Conservation (phyloP, 2,113 vertebrate genomes). For the Tamias sibiricus region DNA sequence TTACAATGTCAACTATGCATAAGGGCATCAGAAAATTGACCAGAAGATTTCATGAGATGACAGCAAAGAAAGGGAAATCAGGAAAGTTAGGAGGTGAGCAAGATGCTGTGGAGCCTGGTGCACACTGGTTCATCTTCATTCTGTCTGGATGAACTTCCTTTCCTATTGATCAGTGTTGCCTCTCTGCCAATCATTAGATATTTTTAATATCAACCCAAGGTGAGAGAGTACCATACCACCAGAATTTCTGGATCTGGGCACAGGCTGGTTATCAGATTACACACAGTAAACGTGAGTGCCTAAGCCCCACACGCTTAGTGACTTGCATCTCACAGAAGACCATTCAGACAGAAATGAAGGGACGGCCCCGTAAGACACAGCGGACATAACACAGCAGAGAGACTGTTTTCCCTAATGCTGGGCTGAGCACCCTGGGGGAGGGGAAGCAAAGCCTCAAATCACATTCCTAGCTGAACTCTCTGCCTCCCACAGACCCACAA, state of each 20-base stretch:
- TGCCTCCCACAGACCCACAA: neutral
- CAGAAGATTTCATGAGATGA: neutral
- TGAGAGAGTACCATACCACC: neutral
- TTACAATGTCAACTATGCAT: neutral
- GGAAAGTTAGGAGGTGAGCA: neutral
- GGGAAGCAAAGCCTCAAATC: neutral
- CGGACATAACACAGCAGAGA: neutral
- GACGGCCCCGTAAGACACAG: neutral
- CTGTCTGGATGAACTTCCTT: neutral
- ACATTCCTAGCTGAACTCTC: neutral
- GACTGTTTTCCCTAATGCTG: neutral
- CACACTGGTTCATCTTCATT: neutral
- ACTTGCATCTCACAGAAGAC: neutral
- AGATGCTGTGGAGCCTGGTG: rapidly evolving
- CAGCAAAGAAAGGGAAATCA: neutral
- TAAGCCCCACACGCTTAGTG: neutral
- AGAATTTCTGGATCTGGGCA: neutral
- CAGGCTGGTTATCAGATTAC: neutral
- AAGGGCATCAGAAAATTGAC: neutral
- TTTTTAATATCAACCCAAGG: neutral
- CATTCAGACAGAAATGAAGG: neutral
- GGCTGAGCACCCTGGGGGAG: neutral
- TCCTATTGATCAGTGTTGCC: neutral
- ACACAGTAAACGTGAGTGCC: neutral
- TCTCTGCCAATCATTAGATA: neutral